Evolutionary conservation across 2,888 invertebrate species (phyloP).

Genomic region (Theretra japonica): DNA sequence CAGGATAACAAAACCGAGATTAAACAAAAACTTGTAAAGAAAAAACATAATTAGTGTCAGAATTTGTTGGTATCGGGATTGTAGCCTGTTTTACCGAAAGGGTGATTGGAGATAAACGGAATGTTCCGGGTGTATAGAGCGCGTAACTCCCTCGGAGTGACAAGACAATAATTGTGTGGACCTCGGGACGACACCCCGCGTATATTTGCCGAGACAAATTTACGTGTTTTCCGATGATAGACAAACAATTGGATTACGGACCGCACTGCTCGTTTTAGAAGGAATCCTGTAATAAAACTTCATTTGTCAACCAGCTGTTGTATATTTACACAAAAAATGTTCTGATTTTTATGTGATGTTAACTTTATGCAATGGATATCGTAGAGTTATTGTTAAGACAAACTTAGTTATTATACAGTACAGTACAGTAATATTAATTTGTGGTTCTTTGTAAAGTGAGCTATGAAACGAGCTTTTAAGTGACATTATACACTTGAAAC

Average conservation of each 20-base stretch:
- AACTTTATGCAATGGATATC: neutral
- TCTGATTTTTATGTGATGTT: neutral
- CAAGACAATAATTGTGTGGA: slow-evolving; percentile 79
- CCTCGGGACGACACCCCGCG: slow-evolving; percentile 61
- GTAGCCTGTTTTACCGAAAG: slow-evolving; percentile 57
- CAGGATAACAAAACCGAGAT: too few relatives aligned
- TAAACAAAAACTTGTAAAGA: neutral
- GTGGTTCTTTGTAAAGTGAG: too few relatives aligned
- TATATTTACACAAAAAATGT: slow-evolving; percentile 32
- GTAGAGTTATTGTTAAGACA: too few relatives aligned
- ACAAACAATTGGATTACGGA: slow-evolving; percentile 64
- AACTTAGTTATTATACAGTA: too few relatives aligned
- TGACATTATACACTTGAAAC: too few relatives aligned
- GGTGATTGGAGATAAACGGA: slow-evolving; percentile 69
- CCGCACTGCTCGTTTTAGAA: slow-evolving; percentile 52
- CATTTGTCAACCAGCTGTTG: slow-evolving; percentile 58
- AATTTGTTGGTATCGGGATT: slow-evolving; percentile 27
- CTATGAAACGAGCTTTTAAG: too few relatives aligned
- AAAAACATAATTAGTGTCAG: slow-evolving; percentile 8
- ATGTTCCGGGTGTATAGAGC: slow-evolving; percentile 62
- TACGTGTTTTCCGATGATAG: slow-evolving; percentile 71
- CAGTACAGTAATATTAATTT: too few relatives aligned
- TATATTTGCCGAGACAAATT: slow-evolving; percentile 74
- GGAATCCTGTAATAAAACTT: slow-evolving; percentile 61
- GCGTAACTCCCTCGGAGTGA: slow-evolving; percentile 76